A percentile compares a stretch with the other conserved stretches of the same genome.
Evolutionary conservation across 2,888 invertebrate species (phyloP).

Genomic region (Synanthedon myopaeformis): DNA sequence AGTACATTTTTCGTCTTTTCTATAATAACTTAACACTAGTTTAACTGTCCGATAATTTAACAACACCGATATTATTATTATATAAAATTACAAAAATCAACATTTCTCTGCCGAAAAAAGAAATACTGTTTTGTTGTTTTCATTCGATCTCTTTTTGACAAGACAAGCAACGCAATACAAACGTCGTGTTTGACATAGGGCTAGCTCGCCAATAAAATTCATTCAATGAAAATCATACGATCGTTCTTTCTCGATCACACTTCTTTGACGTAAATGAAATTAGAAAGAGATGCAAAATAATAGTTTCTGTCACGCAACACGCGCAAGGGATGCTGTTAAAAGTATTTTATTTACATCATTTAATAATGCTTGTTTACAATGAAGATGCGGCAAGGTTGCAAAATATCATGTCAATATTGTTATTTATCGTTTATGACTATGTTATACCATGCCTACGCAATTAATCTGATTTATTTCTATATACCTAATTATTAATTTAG

Average conservation of each 20-base stretch:
- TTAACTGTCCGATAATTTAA: slow-evolving; percentile 7
- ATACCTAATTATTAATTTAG: too few relatives aligned
- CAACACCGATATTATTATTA: slow-evolving; percentile 9
- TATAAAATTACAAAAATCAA: slow-evolving; percentile 19
- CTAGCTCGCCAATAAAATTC: slow-evolving; percentile 31
- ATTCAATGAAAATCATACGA: slow-evolving; percentile 56
- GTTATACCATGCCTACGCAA: too few relatives aligned
- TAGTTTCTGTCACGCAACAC: background rate
- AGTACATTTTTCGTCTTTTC: slow-evolving; percentile 41
- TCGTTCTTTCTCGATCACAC: slow-evolving; percentile 29
- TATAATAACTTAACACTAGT: slow-evolving; percentile 16
- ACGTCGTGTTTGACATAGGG: too few relatives aligned
- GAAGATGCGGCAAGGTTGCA: background rate
- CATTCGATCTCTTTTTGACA: slow-evolving; percentile 25
- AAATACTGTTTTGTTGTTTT: background rate
- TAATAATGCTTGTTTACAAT: background rate
- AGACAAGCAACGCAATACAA: slow-evolving; percentile 8
- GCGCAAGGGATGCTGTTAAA: background rate
- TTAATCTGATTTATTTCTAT: too few relatives aligned
- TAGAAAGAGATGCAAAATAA: background rate
- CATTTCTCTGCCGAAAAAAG: slow-evolving; percentile 31
- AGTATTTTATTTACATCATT: background rate
- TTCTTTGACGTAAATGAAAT: slow-evolving; percentile 1
- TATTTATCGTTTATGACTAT: too few relatives aligned
- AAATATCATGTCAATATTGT: background rate